A percentile compares a stretch with the other conserved stretches of the same genome.
These are phyloP conservation scores for Tinea semifulvella DNA, from an alignment of 2,888 invertebrate genomes.

Conservation along the genomic window DNA sequence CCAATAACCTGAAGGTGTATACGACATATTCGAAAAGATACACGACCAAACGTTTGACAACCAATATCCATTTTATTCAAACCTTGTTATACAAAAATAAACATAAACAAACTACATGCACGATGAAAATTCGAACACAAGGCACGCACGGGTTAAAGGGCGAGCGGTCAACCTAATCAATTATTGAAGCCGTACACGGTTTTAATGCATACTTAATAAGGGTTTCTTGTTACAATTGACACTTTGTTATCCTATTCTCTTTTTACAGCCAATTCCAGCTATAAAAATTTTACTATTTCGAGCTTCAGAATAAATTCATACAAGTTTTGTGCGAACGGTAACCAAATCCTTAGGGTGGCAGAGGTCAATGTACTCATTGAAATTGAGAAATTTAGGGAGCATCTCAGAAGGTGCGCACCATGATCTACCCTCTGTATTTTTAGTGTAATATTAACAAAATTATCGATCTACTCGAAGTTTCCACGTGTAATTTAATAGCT, in stretches of 20 bases:
- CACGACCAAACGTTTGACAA: too few relatives aligned
- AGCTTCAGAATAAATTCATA: conserved; percentile 13
- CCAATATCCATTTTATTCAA: too few relatives aligned
- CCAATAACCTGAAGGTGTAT: too few relatives aligned
- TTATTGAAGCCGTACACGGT: conserved; percentile 8
- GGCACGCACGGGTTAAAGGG: background rate
- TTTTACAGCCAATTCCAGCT: background rate
- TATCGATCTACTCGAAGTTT: background rate
- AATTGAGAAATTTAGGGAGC: conserved; percentile 9
- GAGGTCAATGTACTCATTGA: conserved; percentile 4
- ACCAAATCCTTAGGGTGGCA: background rate
- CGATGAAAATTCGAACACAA: too few relatives aligned
- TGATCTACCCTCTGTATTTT: conserved; percentile 3
- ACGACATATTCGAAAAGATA: too few relatives aligned
- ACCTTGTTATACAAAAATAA: too few relatives aligned
- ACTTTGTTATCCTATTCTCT: background rate
- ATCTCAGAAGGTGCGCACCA: background rate
- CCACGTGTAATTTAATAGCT: background rate
- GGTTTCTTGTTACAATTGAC: conserved; percentile 1
- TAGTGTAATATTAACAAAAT: conserved; percentile 7
- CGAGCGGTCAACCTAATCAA: conserved; percentile 15
- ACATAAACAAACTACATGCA: too few relatives aligned
- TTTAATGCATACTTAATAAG: conserved; percentile 8
- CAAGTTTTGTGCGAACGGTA: background rate
- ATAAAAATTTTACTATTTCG: conserved; percentile 4